Percentiles rank a stretch among this genome's conserved stretches.
Conservation (phyloP, 2,888 invertebrate genomes). For the Ormyrus labotus region DNA sequence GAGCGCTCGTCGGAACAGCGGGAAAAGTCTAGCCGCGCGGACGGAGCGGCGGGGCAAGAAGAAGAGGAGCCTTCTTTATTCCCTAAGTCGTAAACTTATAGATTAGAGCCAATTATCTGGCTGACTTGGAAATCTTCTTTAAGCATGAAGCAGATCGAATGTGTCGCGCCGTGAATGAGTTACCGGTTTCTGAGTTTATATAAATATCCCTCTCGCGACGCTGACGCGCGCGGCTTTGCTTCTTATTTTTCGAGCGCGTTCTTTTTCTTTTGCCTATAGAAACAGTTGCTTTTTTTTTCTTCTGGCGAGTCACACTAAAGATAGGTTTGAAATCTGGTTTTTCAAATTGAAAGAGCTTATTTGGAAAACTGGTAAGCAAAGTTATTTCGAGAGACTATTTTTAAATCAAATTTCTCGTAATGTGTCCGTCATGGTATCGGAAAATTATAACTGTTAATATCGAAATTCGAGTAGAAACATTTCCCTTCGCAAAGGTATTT, state of each 20-base stretch:
- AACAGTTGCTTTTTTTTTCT: too few relatives aligned
- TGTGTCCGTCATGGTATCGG: too few relatives aligned
- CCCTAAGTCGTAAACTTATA: slow-evolving; percentile 54
- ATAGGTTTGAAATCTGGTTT: too few relatives aligned
- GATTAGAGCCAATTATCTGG: slow-evolving; percentile 56
- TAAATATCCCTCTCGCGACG: slow-evolving; percentile 24
- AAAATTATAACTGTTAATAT: too few relatives aligned
- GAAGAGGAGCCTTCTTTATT: slow-evolving; percentile 40
- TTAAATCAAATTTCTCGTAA: too few relatives aligned
- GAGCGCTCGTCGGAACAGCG: slow-evolving; percentile 29
- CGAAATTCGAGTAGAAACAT: too few relatives aligned
- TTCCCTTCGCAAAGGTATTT: too few relatives aligned
- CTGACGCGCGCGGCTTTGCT: not conserved
- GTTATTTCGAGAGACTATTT: too few relatives aligned
- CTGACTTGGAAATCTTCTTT: slow-evolving; percentile 54
- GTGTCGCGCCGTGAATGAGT: slow-evolving; percentile 42
- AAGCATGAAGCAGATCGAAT: slow-evolving; percentile 51
- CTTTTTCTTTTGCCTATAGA: not conserved
- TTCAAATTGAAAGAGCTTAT: too few relatives aligned
- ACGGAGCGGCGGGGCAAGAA: not conserved
- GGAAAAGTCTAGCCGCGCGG: slow-evolving; percentile 40
- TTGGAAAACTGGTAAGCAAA: too few relatives aligned
- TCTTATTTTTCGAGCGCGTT: not conserved
- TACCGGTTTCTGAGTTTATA: slow-evolving; percentile 32
- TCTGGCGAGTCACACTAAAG: too few relatives aligned